Conservation (phyloP, 1,140 invertebrate species). For the Oryctes rhinoceros region DNA sequence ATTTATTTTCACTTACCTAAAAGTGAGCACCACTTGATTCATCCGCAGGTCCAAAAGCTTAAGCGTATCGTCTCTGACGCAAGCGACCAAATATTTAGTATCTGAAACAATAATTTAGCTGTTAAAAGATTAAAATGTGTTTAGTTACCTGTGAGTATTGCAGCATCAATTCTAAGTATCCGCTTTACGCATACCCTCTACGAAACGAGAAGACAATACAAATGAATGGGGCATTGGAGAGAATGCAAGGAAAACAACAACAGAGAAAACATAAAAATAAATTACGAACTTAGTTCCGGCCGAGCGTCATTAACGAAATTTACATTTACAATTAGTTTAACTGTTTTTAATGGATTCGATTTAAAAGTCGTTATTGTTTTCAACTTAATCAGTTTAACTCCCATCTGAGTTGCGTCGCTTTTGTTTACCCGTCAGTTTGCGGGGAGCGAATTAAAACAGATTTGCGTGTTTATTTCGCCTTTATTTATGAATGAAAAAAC, state of each 20-base stretch:
- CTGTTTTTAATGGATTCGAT: conserved; percentile 35
- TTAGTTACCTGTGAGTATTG: no score
- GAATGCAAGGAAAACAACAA: background rate
- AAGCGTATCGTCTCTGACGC: conserved; percentile 93
- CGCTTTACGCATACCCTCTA: no score
- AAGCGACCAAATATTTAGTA: conserved; percentile 87
- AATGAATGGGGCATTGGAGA: background rate
- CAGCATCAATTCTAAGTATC: no score
- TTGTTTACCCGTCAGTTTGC: conserved; percentile 23
- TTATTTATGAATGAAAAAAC: background rate
- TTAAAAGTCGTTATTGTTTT: conserved; percentile 36
- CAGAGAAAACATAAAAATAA: conserved; percentile 27
- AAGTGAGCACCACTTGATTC: conserved; percentile 89
- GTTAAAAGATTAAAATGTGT: no score
- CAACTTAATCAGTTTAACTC: conserved; percentile 16
- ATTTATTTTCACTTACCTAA: conserved; percentile 71
- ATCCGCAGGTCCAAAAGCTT: conserved; percentile 93
- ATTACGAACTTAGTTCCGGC: conserved; percentile 16
- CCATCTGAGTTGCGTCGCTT: conserved; percentile 1
- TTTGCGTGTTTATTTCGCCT: conserved; percentile 25
- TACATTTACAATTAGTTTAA: conserved; percentile 45
- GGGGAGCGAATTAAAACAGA: background rate
- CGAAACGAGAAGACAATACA: background rate
- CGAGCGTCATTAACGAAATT: conserved; percentile 40
- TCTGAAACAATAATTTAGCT: conserved; percentile 71